Conservation (phyloP, 2,113 vertebrate genomes). For the Microtus oregoni region DNA sequence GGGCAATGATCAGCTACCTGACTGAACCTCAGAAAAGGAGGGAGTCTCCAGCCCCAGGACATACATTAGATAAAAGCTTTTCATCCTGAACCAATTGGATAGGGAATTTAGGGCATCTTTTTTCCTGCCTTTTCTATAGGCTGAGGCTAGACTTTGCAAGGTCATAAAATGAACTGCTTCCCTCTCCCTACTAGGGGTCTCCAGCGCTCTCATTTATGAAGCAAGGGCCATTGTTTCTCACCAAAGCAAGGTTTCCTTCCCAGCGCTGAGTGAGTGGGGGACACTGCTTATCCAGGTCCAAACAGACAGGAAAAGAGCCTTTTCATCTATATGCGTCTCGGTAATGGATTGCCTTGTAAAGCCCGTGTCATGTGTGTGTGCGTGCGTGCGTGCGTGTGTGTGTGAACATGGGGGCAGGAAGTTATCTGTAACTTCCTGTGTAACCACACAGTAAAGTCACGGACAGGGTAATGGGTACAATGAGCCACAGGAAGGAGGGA, state of each 20-base stretch:
- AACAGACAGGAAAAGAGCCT: not conserved
- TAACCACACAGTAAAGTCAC: not conserved
- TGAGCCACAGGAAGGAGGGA: accelerated
- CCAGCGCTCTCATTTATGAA: not conserved
- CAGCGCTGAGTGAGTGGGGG: not conserved
- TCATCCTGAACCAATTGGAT: not conserved
- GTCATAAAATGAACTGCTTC: not conserved
- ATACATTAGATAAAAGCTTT: not conserved
- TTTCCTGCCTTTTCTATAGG: not conserved
- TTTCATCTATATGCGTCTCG: constrained; percentile 52
- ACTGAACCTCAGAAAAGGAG: not conserved
- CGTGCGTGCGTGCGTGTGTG: not conserved
- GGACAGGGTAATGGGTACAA: not conserved
- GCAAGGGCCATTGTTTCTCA: not conserved
- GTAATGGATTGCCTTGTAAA: constrained; percentile 67
- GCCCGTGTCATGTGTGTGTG: not conserved
- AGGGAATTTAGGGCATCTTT: not conserved
- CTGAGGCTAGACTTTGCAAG: not conserved
- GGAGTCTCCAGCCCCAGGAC: not conserved
- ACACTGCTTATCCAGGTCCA: not conserved
- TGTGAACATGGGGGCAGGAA: too few relatives aligned
- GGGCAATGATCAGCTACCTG: not conserved
- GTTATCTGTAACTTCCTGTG: constrained; percentile 53
- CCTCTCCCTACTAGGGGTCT: too few relatives aligned
- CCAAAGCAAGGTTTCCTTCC: not conserved